Conservation (phyloP, 2,888 invertebrate genomes). For the Baronia brevicornis region DNA sequence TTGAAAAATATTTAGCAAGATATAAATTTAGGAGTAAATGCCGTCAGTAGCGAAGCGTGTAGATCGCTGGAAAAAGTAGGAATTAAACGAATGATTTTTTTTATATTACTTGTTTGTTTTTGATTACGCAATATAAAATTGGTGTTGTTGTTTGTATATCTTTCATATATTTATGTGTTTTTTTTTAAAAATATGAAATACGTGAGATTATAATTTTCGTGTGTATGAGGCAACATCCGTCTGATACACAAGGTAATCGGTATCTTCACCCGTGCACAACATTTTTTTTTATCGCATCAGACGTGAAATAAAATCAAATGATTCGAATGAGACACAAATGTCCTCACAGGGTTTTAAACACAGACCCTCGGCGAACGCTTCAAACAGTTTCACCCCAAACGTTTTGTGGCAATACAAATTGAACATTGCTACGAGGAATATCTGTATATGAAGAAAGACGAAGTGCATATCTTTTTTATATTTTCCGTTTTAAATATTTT, state of each 20-base stretch:
- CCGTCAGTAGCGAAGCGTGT: too few species aligned
- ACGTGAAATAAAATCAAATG: slow-evolving; percentile 20
- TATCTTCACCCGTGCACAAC: slow-evolving; percentile 17
- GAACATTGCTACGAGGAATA: not conserved
- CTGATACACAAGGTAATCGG: slow-evolving; percentile 20
- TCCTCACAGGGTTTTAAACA: not conserved
- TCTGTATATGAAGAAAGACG: too few species aligned
- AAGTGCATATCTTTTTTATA: too few species aligned
- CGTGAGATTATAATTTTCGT: slow-evolving; percentile 5
- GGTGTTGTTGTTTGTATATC: too few species aligned
- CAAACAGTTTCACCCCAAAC: not conserved
- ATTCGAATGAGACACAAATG: slow-evolving; percentile 13
- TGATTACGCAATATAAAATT: too few species aligned
- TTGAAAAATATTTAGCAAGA: too few species aligned
- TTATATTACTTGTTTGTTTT: too few species aligned
- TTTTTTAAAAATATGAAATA: slow-evolving; percentile 9
- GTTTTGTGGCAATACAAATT: not conserved
- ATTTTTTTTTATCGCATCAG: slow-evolving; percentile 20
- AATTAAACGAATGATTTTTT: too few species aligned
- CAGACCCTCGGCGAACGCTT: not conserved
- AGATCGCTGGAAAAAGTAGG: too few species aligned
- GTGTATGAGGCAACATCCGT: slow-evolving; percentile 2
- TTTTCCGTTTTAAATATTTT: too few species aligned
- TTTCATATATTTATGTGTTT: too few species aligned
- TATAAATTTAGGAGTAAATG: too few species aligned